Evolutionary conservation across 2,888 invertebrate species (phyloP), one percentile per base, ranked within the genome.

Genomic region (Cylloceria caligata): DNA sequence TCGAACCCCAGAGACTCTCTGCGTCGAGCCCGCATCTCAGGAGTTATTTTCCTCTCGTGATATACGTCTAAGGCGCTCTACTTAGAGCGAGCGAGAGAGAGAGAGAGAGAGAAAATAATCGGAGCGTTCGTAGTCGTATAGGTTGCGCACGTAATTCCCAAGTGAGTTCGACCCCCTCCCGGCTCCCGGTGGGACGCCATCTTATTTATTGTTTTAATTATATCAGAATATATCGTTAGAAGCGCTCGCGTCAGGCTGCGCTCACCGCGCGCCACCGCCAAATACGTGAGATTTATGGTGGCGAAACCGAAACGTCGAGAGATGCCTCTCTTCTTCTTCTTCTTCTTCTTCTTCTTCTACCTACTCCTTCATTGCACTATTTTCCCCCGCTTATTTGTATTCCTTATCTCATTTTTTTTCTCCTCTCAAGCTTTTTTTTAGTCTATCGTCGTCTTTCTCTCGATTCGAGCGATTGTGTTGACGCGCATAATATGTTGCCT

Each of bases 141-240:
- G 78, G 86, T 81, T 85, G 80, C 81, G 76, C 80, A 85, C 87
- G 87, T 87, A 86, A 87, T 87, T 87, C 84, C 83, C 83, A 83
- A 87, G 88, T 89, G 88, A 91, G 87, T 86, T 89, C 91, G 92
- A 91, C 92, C 92, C 92, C 92, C 89, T 91, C 88, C 87, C 82
- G 80, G 91, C 88, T 92, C 92, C 87, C 92, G 88, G 91, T 91
- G 87, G 92, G 92, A 90, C 87, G 92, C 92, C 92, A 92, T 92
- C 91, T 92, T 92, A 92, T 92, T 92, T 92, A 92, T 92, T 92
- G 92, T 92, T 92, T 92, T 92, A 92, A 92, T 92, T 92, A 92
- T 92, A 92, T 92, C 92, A 90, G 91, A 92, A 92, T 92, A 91
- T 92, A 92, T 92, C 92, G 92, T 92, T 92, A 92, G 92, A 92